phyloP scores from a whole-genome alignment of 2,113 vertebrate species.

The Plectropomus leopardus region DNA sequence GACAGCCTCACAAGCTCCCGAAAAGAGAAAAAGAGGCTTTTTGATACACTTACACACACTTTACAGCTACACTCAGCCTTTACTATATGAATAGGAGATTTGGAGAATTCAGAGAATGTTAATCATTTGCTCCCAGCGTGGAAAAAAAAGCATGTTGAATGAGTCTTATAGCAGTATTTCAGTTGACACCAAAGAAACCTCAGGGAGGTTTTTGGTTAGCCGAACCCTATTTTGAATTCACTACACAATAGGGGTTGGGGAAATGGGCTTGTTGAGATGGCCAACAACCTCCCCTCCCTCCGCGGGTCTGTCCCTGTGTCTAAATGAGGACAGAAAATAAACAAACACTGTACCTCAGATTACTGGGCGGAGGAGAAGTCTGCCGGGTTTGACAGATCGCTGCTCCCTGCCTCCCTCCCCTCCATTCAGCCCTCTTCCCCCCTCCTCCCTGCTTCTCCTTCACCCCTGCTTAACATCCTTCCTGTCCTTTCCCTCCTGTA shows the following conservation, averaged over 20 bases:
- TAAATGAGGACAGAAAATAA: conserved; percentile 80
- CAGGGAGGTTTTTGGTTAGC: conserved; percentile 69
- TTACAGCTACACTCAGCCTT: conserved; percentile 66
- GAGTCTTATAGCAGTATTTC: conserved; percentile 62
- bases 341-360: conserved; percentile 81
- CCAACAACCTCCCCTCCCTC: conserved; percentile 64
- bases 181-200: conserved; percentile 61
- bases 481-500: conserved; percentile 63
- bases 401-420: conserved; percentile 54
- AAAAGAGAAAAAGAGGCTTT: conserved; percentile 60
- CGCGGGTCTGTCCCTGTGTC: conserved; percentile 64
- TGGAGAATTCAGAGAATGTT: conserved; percentile 73
- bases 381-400: conserved; percentile 76
- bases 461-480: conserved; percentile 75
- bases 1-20: conserved; percentile 57
- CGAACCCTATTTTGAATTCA: conserved; percentile 73
- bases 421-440: conserved; percentile 34
- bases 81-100: conserved; percentile 68
- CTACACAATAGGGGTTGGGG: conserved; percentile 74
- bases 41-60: conserved; percentile 48
- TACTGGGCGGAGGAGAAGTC: conserved; percentile 79
- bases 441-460: conserved; percentile 68
- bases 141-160: conserved; percentile 46
- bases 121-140: conserved; percentile 60
- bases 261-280: conserved; percentile 69